Evolutionary conservation across 1,140 invertebrate species (phyloP).

Genomic region (Scylla paramamosain): DNA sequence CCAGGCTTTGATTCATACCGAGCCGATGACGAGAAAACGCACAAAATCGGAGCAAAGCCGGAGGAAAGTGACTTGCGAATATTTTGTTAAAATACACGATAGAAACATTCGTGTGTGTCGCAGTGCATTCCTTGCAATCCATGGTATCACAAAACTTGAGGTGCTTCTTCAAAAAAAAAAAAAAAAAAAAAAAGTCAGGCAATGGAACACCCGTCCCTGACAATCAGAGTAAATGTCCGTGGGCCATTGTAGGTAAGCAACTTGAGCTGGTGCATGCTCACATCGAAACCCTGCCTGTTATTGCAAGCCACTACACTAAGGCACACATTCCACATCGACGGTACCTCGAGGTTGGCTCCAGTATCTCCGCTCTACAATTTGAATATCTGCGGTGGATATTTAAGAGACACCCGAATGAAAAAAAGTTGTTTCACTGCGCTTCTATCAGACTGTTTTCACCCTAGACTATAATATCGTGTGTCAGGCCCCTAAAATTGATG

Average conservation of each 20-base stretch:
- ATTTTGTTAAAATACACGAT: conserved; percentile 2
- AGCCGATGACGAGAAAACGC: not conserved
- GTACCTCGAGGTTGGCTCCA: conserved; percentile 21
- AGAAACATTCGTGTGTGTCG: not conserved
- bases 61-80: not conserved
- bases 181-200: conserved; percentile 25
- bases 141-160: conserved; percentile 15
- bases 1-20: not conserved
- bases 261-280: not conserved
- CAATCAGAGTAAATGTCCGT: not conserved
- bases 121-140: not conserved
- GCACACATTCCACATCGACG: not conserved
- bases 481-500: conserved; percentile 11
- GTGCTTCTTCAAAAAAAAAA: not conserved
- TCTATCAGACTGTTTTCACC: not conserved
- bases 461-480: conserved; percentile 6
- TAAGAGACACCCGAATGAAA: not conserved
- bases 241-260: not conserved
- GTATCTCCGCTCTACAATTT: not conserved
- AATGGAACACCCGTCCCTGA: not conserved
- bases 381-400: not conserved
- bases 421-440: not conserved
- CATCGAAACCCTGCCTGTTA: not conserved
- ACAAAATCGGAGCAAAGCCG: not conserved
- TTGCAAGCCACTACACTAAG: not conserved